Conservation (phyloP, 1,140 invertebrate genomes). For the Chelonus insularis region DNA sequence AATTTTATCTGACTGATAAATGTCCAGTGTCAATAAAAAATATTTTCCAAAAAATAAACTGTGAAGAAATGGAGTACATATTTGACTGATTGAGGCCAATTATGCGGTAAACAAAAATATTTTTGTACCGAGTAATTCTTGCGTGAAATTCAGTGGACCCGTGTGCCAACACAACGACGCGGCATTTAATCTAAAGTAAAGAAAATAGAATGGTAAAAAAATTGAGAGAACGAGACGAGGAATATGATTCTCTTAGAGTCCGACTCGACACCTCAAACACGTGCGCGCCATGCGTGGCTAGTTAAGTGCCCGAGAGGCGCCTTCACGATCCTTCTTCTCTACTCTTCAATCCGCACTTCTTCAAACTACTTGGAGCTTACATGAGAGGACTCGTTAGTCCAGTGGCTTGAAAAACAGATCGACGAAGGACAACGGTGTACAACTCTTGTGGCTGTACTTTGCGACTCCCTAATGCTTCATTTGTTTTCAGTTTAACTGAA, state of each 20-base stretch:
- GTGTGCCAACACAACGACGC: neutral
- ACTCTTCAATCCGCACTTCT: slow-evolving; percentile 25
- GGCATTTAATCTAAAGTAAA: neutral
- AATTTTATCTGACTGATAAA: too few species aligned
- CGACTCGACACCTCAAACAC: slow-evolving; percentile 56
- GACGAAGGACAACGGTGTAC: neutral
- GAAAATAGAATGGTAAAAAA: neutral
- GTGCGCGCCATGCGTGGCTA: slow-evolving; percentile 57
- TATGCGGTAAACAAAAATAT: too few species aligned
- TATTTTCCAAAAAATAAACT: too few species aligned
- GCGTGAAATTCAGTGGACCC: neutral
- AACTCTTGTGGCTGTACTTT: slow-evolving; percentile 26
- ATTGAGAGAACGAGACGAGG: slow-evolving; percentile 10
- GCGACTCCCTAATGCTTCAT: slow-evolving; percentile 47
- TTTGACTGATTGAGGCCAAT: too few species aligned
- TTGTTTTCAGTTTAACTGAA: slow-evolving; percentile 40
- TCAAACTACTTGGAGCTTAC: slow-evolving; percentile 2
- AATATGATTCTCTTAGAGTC: neutral
- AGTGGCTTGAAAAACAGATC: neutral
- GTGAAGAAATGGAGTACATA: too few species aligned
- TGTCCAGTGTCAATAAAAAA: too few species aligned
- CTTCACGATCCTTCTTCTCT: slow-evolving; percentile 27
- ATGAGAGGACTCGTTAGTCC: neutral
- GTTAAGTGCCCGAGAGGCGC: slow-evolving; percentile 48
- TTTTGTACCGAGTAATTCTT: too few species aligned